Evolutionary conservation across 1,140 invertebrate species (phyloP).

Genomic region (Cydia pomonella): DNA sequence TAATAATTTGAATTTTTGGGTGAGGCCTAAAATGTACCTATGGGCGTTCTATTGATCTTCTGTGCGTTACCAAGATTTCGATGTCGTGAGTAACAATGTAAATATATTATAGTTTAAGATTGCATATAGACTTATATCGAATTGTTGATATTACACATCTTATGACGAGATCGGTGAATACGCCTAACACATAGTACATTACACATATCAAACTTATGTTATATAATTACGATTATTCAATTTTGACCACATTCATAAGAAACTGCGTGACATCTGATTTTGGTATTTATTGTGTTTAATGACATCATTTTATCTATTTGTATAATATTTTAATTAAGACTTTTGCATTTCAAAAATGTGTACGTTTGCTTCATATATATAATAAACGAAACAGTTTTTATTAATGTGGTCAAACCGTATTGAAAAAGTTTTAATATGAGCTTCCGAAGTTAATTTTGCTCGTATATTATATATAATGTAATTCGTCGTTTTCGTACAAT

Average conservation of each 20-base stretch:
- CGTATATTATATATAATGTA: slow-evolving; percentile 46
- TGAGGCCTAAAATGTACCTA: slow-evolving; percentile 65
- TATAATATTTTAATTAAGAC: neutral
- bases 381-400: slow-evolving; percentile 32
- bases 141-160: slow-evolving; percentile 62
- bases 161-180: slow-evolving; percentile 58
- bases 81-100: slow-evolving; percentile 53
- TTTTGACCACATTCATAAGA: slow-evolving; percentile 18
- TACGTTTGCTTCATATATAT: neutral
- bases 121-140: slow-evolving; percentile 49
- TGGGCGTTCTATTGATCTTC: slow-evolving; percentile 52
- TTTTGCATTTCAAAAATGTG: neutral
- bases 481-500: slow-evolving; percentile 51
- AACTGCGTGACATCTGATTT: neutral
- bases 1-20: slow-evolving; percentile 36
- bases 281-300: slow-evolving; percentile 8
- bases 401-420: slow-evolving; percentile 43
- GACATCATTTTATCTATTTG: neutral
- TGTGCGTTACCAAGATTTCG: slow-evolving; percentile 61
- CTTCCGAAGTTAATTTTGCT: slow-evolving; percentile 66
- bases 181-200: slow-evolving; percentile 71
- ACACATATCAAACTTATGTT: slow-evolving; percentile 73
- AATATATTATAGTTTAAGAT: slow-evolving; percentile 50
- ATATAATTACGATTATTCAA: slow-evolving; percentile 42
- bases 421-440: slow-evolving; percentile 43